phyloP scores from a whole-genome alignment of 2,113 vertebrate species.

The Atherinomorus stipes region DNA sequence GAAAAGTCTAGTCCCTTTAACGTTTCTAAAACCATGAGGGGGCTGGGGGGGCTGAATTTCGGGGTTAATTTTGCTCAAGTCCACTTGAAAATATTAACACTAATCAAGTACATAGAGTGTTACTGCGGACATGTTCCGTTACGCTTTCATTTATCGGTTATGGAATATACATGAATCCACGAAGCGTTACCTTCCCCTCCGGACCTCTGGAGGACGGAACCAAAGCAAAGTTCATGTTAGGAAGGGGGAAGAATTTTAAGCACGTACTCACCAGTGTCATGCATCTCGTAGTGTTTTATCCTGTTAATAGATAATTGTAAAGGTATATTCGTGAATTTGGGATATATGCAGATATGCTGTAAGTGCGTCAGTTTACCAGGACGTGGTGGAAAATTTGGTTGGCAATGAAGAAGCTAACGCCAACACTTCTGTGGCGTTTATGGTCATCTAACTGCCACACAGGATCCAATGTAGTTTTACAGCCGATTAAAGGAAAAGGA shows the following conservation, averaged over 20 bases:
- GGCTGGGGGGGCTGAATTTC: no score
- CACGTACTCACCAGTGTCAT: slow-evolving; percentile 13
- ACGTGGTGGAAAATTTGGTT: neutral
- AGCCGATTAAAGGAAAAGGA: neutral
- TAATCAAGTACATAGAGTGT: no score
- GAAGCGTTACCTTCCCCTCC: no score
- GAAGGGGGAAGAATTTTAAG: slow-evolving; percentile 34
- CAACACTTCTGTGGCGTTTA: neutral
- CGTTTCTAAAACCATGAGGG: no score
- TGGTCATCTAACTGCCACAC: slow-evolving; percentile 19
- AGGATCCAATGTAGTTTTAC: neutral
- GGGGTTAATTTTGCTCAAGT: no score
- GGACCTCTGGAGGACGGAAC: slow-evolving; percentile 27
- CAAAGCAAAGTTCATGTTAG: neutral
- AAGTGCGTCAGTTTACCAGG: neutral
- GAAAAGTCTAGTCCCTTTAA: no score
- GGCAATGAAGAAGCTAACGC: neutral
- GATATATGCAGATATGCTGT: neutral
- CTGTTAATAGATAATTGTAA: no score
- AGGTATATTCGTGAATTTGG: neutral
- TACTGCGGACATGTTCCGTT: no score
- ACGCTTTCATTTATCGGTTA: no score
- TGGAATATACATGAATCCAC: no score
- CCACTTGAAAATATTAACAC: no score
- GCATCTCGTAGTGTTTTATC: neutral